Evolutionary conservation across 2,797 vertebrate genomes (phyloP).

Genomic region (Echiichthys vipera): DNA sequence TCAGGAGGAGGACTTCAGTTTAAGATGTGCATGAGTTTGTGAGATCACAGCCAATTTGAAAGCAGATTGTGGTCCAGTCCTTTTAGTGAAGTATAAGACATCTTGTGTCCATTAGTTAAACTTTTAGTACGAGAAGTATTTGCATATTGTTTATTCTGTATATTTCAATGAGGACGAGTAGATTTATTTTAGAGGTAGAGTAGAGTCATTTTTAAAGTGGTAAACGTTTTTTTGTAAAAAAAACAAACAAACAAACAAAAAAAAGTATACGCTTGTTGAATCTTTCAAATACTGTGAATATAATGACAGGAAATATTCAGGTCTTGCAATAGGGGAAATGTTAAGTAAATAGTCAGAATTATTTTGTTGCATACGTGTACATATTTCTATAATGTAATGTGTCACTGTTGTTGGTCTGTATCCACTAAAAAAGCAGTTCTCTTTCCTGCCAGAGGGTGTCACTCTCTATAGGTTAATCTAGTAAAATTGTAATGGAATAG

Average conservation of each 20-base stretch:
- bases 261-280: not conserved
- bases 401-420: not conserved
- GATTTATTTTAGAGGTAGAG: not conserved
- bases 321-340: not conserved
- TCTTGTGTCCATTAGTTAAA: not conserved
- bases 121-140: not conserved
- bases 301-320: not conserved
- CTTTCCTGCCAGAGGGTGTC: conserved; percentile 75
- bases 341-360: no score
- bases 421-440: conserved; percentile 42
- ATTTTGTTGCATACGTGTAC: not conserved
- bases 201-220: not conserved
- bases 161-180: not conserved
- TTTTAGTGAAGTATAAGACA: not conserved
- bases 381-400: not conserved
- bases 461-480: conserved; percentile 56
- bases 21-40: not conserved
- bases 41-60: not conserved
- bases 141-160: not conserved
- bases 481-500: not conserved
- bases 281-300: not conserved
- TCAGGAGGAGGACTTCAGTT: no score
- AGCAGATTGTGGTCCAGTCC: not conserved
- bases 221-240: no score
- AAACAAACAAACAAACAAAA: no score